A percentile compares a stretch with the other conserved stretches of the same genome.
Evolutionary conservation across 37 sponge, comb jelly and placozoan genomes (phyloP).

Genomic region (Tethya wilhelma): DNA sequence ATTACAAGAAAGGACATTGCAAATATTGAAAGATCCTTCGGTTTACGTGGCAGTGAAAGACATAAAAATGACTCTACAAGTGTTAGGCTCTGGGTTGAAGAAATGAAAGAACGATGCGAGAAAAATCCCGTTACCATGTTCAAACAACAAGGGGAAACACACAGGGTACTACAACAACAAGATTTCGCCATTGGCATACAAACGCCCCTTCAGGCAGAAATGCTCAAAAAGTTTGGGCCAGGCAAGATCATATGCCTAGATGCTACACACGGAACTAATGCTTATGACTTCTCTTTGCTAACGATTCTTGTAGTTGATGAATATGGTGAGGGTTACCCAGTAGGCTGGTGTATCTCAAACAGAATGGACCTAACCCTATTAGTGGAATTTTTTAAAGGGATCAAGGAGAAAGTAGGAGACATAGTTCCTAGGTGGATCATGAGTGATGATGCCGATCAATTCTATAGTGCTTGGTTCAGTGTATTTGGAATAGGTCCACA

Average conservation of each 20-base stretch:
- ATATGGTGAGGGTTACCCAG: slow-evolving; percentile 70
- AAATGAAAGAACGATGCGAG: slow-evolving; percentile 4
- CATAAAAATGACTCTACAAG: slow-evolving; percentile 28
- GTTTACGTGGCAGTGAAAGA: neutral
- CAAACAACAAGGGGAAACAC: slow-evolving; percentile 16
- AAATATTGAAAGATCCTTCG: slow-evolving; percentile 32
- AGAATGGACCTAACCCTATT: slow-evolving; percentile 29
- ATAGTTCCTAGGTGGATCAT: slow-evolving; percentile 35
- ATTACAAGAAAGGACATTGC: slow-evolving; percentile 28
- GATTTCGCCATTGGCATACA: slow-evolving; percentile 24
- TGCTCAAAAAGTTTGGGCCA: neutral
- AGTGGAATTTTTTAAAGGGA: slow-evolving; percentile 22
- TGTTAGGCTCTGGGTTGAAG: slow-evolving; percentile 20
- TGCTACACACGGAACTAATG: slow-evolving; percentile 38
- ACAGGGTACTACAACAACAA: neutral
- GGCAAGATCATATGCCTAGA: slow-evolving; percentile 17
- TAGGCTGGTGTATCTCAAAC: slow-evolving; percentile 45
- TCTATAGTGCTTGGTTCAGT: slow-evolving; percentile 61
- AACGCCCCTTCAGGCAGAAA: slow-evolving; percentile 9
- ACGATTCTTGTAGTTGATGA: slow-evolving; percentile 66
- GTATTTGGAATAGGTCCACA: slow-evolving; percentile 46
- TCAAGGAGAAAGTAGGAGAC: slow-evolving; percentile 28
- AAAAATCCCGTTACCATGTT: slow-evolving; percentile 27
- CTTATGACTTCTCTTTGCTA: slow-evolving; percentile 17
- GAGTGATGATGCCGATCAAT: slow-evolving; percentile 60